These are phyloP conservation scores for Epinotia demarniana DNA, from an alignment of 2,888 invertebrate genomes.

Conservation along the genomic window DNA sequence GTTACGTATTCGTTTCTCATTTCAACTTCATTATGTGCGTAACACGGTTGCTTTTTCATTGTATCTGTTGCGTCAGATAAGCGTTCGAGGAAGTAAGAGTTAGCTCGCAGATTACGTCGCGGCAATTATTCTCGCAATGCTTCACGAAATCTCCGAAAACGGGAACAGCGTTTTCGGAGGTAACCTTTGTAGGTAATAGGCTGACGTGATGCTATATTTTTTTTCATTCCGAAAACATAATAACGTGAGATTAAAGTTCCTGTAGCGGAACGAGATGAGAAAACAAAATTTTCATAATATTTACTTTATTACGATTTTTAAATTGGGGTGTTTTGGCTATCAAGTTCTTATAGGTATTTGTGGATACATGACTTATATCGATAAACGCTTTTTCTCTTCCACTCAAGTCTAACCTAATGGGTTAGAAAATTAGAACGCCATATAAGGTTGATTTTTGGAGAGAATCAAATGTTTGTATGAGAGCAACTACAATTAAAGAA, in stretches of 20 bases:
- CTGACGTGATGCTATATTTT: not conserved
- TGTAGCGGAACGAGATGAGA: too few relatives aligned
- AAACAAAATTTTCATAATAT: too few relatives aligned
- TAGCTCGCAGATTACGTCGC: conserved; percentile 67
- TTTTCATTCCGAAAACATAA: not conserved
- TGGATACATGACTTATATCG: too few relatives aligned
- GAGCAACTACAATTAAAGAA: too few relatives aligned
- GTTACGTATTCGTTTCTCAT: not conserved
- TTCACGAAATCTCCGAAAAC: conserved; percentile 56
- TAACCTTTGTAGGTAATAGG: not conserved
- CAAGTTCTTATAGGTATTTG: too few relatives aligned
- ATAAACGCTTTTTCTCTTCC: too few relatives aligned
- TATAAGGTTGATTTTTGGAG: too few relatives aligned
- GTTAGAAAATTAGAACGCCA: too few relatives aligned
- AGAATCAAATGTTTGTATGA: too few relatives aligned
- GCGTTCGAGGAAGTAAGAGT: not conserved
- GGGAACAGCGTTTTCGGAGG: not conserved
- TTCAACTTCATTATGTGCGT: not conserved
- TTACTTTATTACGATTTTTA: not conserved
- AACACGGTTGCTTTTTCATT: not conserved
- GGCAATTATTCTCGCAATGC: conserved; percentile 64
- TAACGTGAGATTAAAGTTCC: too few relatives aligned
- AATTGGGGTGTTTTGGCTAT: not conserved
- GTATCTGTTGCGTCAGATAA: not conserved
- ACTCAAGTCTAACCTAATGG: too few relatives aligned